A percentile compares a stretch with the other conserved stretches of the same genome.
phyloP scores from a whole-genome alignment of 2,797 vertebrate species.

The Scolopax bukidnonensis region DNA sequence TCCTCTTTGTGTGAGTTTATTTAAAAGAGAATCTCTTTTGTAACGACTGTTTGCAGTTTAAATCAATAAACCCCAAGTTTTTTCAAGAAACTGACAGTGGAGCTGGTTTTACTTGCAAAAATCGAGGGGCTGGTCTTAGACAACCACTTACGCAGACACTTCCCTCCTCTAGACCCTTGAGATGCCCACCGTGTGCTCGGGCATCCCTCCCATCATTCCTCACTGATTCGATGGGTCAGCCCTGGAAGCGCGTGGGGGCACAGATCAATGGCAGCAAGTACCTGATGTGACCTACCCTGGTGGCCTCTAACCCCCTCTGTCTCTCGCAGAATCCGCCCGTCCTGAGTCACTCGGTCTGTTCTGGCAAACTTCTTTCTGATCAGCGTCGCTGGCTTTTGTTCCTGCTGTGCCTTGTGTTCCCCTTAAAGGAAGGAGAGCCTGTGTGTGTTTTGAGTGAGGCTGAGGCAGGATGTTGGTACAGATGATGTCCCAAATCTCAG shows the following conservation, averaged over 20 bases:
- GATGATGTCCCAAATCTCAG: not conserved
- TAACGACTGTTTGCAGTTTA: conserved; percentile 99
- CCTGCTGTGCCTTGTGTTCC: not conserved
- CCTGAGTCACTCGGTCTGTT: not conserved
- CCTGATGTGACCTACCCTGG: fast-evolving
- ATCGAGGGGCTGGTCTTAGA: not conserved
- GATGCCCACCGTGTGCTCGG: not conserved
- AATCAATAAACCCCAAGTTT: conserved; percentile 96
- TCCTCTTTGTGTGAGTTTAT: conserved; percentile 94
- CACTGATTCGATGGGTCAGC: not conserved
- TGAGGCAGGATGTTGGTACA: not conserved
- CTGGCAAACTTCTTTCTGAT: not conserved
- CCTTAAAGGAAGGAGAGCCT: not conserved
- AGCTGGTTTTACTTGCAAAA: conserved; percentile 70
- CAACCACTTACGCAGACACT: not conserved
- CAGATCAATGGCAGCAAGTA: not conserved
- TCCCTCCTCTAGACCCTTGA: not conserved
- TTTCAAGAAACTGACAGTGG: conserved; percentile 79
- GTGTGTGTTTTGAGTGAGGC: not conserved
- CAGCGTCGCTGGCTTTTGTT: not conserved
- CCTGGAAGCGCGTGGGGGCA: fast-evolving
- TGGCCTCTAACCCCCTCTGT: not conserved
- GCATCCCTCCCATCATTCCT: not conserved
- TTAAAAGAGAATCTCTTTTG: conserved; percentile 89
- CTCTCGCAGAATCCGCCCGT: not conserved